Base-by-base conservation (phyloP, 2,113 vertebrate species). In the Gavia stellata region DNA sequence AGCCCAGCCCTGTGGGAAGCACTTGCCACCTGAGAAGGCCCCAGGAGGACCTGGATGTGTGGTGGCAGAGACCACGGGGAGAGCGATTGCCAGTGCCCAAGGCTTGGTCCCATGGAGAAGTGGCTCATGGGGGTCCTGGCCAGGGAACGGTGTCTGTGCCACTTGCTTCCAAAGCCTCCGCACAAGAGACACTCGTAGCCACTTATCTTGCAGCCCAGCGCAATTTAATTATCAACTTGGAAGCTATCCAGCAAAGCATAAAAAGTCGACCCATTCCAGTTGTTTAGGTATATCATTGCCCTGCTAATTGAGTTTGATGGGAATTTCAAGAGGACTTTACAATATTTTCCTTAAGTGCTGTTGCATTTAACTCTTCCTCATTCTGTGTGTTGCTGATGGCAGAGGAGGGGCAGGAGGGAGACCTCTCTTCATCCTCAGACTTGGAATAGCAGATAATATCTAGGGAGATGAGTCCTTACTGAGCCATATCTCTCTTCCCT, bases 251-350 rank as follows among this genome's bases (percentile, higher is more conserved):
- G 89, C 78, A 83, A 73, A 87, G 95, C 89, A 88, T 87, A 85
- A 77, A 81, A 91, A 90, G 81, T 68, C 42, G 3, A 56, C 86
- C 78, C 90, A 68, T 73, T 91, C 68, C 86, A 80, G 66, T 97
- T 97, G 92, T 94, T 94, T 89, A 73, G 92, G 86, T 94, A 49
- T 77, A 90, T 94, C 81, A 62, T 89, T 85, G 92, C 86, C 89
- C 89, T 58, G 91, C 86, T 96, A 95, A 96, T 96, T 95, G 94
- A 89, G 89, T 73, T 95, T 29, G 92, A 95, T 95, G 95, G 86
- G 91, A 61, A 91, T 95, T 96, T 96, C 91, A 95, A 96, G 91
- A 96, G 91, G 86, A 66, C 67, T 92, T 92, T 85, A 50, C 13
- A 56, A 29, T 77, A 70, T 92, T 91, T 84, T 87, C 88, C 45